These are phyloP conservation scores for Catharus ustulatus DNA, from an alignment of 2,797 vertebrate genomes.

Conservation along the genomic window DNA sequence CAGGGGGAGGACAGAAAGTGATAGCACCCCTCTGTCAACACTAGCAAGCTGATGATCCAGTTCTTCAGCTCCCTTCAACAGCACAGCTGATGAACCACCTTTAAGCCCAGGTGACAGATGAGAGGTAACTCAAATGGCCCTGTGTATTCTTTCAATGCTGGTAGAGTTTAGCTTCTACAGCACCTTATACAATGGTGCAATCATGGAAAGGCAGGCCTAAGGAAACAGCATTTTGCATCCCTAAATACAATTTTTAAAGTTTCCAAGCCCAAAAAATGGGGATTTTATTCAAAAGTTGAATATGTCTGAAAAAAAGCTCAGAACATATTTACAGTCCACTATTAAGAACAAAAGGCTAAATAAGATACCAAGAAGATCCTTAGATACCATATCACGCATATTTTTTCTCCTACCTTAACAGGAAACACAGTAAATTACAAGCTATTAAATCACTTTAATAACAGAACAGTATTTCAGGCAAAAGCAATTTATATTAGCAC, in stretches of 20 bases:
- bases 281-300: not conserved
- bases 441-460: not conserved
- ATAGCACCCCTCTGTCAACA: not conserved
- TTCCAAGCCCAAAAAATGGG: not conserved
- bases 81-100: not conserved
- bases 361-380: not conserved
- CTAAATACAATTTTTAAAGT: not conserved
- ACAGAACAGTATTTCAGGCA: not conserved
- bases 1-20: accelerated
- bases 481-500: not conserved
- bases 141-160: not conserved
- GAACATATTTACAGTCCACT: not conserved
- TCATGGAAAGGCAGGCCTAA: not conserved
- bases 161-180: not conserved
- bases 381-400: accelerated
- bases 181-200: not conserved
- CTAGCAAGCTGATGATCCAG: not conserved
- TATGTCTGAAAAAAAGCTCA: not conserved
- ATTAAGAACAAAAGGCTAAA: not conserved
- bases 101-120: not conserved
- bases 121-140: not conserved
- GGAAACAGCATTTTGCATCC: not conserved
- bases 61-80: not conserved
- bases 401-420: not conserved
- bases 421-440: not conserved